Evolutionary conservation across 2,797 vertebrate species (phyloP), one percentile per base, ranked within the genome.

Genomic region (Epinephelus malabaricus): DNA sequence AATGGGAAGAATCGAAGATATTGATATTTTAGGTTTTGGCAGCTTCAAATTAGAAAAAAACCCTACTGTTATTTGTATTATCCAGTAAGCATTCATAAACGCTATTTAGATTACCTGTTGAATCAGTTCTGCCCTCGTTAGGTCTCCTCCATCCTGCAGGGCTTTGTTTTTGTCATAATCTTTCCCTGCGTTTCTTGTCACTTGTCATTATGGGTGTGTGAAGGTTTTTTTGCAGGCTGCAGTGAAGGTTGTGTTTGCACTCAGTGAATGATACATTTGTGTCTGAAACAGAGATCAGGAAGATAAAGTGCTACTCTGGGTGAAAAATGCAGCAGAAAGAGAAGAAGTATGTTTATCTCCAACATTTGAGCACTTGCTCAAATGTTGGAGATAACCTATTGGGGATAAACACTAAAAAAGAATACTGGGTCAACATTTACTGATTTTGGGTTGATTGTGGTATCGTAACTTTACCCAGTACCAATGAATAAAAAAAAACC

Each of bases 181-280:
- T 34, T 34, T 34, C 8, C 34, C 34, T 34, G 34, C 2, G 34
- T 34, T 34, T 34, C 34, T 34, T 7, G 34, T 34, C 27, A 55
- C 51, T 64, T 9, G 7, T 65, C 38, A 30, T 18, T 53, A 59
- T 73, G 62, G 49, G 25, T 69, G 80, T 53, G 56, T 62, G 27
- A 64, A 69, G 45, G n/a, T 30, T 49, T 72, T 34, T 63, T 34
- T 27, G 43, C n/a, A n/a, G 34, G 7, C 65, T 58, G n/a, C 23
- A 27, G 34, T 49, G 23, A 58, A 14, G 30, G 25, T 47, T 73
- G 45, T 0, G 0, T 76, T 72, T 51, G 10, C 6, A 2, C 45
- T 47, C 11, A 1, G 2, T n/a, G 9, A 21, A 43, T 34, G 27
- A 43, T 49, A 0, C 6, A 34, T 8, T 34, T 34, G 1, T 10